Percentiles rank a stretch among this genome's conserved stretches.
Conservation (phyloP, 2,113 vertebrate species). For the Kryptolebias marmoratus region DNA sequence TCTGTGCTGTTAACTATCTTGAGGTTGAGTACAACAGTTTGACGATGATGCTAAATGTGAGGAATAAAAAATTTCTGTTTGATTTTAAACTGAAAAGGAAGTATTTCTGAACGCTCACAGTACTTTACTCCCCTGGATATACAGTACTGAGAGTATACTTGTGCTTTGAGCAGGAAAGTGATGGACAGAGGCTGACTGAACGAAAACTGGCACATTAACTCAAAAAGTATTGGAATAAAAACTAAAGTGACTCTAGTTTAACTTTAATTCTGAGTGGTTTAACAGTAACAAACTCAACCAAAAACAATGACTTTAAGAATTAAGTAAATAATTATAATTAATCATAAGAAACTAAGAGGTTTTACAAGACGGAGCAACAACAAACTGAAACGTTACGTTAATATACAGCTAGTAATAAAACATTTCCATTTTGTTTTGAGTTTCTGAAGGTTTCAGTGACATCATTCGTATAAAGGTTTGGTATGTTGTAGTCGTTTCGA, state of each 20-base stretch:
- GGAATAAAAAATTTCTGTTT: not conserved
- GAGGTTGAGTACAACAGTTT: no score
- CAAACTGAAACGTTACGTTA: slow-evolving; percentile 19
- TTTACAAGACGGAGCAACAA: slow-evolving; percentile 20
- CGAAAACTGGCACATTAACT: slow-evolving; percentile 6
- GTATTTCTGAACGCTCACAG: not conserved
- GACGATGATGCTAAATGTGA: no score
- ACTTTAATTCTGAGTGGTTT: not conserved
- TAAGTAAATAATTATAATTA: not conserved
- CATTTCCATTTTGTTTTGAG: not conserved
- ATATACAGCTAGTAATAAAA: slow-evolving; percentile 11
- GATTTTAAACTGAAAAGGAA: not conserved
- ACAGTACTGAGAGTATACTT: not conserved
- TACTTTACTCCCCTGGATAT: not conserved
- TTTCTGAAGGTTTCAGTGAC: slow-evolving; percentile 5
- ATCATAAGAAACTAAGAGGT: not conserved
- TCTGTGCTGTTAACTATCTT: no score
- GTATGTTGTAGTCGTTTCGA: slow-evolving; percentile 6
- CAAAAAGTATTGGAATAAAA: not conserved
- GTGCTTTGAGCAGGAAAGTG: not conserved
- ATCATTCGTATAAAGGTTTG: slow-evolving; percentile 12
- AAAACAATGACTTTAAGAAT: not conserved
- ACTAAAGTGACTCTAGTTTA: slow-evolving; percentile 16
- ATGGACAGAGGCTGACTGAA: not conserved
- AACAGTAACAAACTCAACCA: slow-evolving; percentile 9